Percentiles rank a stretch among this genome's conserved stretches.
These are phyloP conservation scores for Drosophila albomicans DNA, from an alignment of 1,140 invertebrate species.

Conservation along the genomic window DNA sequence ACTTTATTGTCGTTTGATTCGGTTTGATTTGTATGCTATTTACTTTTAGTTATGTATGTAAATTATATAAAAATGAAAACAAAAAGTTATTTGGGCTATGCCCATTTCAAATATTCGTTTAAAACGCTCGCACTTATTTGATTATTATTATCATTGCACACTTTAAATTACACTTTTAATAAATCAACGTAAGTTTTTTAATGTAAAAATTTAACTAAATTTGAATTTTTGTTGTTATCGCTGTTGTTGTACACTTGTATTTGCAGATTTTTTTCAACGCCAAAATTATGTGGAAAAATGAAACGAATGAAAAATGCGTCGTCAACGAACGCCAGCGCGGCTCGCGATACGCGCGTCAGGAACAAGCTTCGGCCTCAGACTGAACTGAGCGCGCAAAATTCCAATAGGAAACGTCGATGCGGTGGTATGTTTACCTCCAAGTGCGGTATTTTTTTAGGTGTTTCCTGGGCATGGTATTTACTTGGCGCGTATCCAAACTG, in stretches of 20 bases:
- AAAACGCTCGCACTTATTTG: constrained; percentile 47
- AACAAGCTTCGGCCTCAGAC: constrained; percentile 67
- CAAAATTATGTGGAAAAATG: constrained; percentile 64
- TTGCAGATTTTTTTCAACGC: constrained; percentile 57
- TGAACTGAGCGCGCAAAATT: constrained; percentile 65
- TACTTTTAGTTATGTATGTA: constrained; percentile 18
- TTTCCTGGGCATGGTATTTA: constrained; percentile 20
- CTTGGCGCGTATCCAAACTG: neutral
- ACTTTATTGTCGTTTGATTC: constrained; percentile 42
- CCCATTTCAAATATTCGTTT: constrained; percentile 56
- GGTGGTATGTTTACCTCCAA: constrained; percentile 7
- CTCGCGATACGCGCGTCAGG: constrained; percentile 66
- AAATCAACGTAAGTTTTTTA: constrained; percentile 20
- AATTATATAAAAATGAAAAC: constrained; percentile 61
- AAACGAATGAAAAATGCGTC: constrained; percentile 75
- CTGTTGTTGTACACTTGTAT: constrained; percentile 5
- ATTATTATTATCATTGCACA: constrained; percentile 43
- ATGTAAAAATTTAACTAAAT: constrained; percentile 7
- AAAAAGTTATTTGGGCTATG: constrained; percentile 73
- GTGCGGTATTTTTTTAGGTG: constrained; percentile 19
- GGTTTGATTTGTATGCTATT: constrained; percentile 38
- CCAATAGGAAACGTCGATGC: constrained; percentile 36
- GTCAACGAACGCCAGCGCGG: constrained; percentile 41
- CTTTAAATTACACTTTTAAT: constrained; percentile 2
- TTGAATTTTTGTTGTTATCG: constrained; percentile 26